Base-by-base conservation (phyloP, 2,888 invertebrate species). In the Chelonus formosanus region DNA sequence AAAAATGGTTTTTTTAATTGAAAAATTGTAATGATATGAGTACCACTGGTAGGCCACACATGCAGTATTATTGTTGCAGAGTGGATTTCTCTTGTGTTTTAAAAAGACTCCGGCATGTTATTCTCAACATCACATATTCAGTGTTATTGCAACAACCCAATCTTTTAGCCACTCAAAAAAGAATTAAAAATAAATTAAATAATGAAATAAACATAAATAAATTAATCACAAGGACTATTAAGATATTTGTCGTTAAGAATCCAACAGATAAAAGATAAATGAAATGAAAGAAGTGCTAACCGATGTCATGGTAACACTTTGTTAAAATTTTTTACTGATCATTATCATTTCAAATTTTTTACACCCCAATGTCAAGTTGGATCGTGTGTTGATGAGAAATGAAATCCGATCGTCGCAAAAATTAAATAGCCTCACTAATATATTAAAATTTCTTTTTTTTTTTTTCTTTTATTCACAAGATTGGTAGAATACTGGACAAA, bases 251-350 rank as follows among this genome's bases (percentile, higher is more conserved):
- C 7, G 3, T 10, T 31, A 32, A 58, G 47, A 58, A 48, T 3
- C 44, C 31, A 47, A n/a, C 45, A 57, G 32, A 50, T 6, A 48
- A 36, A 62, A 34, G 32, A 45, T 50, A 47, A 34, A 55, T 56
- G 32, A 34, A 36, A 10, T 48, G 54, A 65, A 64, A 70, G 61
- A 70, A 70, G 67, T 70, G 70, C 66, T 67, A 68, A 67, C 65
- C 71, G 65, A 64, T 72, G 70, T 70, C 70, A 68, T 54, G 67
- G 54, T 50, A 54, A 66, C 67, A 69, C 68, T 68, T 70, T 69
- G 67, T 68, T 66, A 60, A 58, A 57, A 53, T 47, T 57, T 54
- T 40, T 36, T 36, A 43, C 47, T 47, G 59, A 59, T 59, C 50
- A 50, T n/a, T 59, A 54, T 65, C 59, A 48, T 10, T 35, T 31